These are phyloP conservation scores for Drosophila parvula DNA, from an alignment of 1,140 invertebrate species.

Conservation along the genomic window DNA sequence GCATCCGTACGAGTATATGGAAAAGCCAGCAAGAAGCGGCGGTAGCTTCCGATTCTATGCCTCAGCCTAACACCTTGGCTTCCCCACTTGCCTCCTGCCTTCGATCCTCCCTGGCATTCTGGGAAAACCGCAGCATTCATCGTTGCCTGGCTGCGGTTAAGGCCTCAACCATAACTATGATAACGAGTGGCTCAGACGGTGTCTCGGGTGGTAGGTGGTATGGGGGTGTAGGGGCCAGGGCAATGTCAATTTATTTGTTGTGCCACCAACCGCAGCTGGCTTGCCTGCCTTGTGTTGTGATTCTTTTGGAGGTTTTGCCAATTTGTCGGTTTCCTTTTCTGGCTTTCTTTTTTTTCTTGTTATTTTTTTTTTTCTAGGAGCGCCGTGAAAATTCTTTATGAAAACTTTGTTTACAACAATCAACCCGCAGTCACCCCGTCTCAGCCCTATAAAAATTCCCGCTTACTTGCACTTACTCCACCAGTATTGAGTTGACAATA, in stretches of 20 bases:
- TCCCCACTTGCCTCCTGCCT: conserved; percentile 4
- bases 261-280: conserved; percentile 57
- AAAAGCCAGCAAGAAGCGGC: not conserved
- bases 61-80: conserved; percentile 59
- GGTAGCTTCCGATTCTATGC: conserved; percentile 26
- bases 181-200: conserved; percentile 41
- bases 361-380: conserved; percentile 34
- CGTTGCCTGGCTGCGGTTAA: conserved; percentile 57
- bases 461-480: conserved; percentile 28
- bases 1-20: conserved; percentile 7
- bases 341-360: conserved; percentile 2
- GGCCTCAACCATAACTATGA: conserved; percentile 60
- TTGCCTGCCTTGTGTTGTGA: conserved; percentile 47
- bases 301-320: conserved; percentile 69
- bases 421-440: conserved; percentile 40
- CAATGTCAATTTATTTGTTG: conserved; percentile 79
- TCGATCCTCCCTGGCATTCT: conserved; percentile 1
- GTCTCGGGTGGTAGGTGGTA: not conserved
- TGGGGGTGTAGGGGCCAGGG: conserved; percentile 10
- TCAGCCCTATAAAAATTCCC: not conserved
- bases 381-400: conserved; percentile 71
- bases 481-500: conserved; percentile 78
- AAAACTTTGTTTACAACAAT: conserved; percentile 80
- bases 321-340: conserved; percentile 70
- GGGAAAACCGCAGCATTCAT: conserved; percentile 71